Percentiles rank a stretch among this genome's conserved stretches.
Conservation (phyloP, 2,113 vertebrate species). For the Isichthys henryi region DNA sequence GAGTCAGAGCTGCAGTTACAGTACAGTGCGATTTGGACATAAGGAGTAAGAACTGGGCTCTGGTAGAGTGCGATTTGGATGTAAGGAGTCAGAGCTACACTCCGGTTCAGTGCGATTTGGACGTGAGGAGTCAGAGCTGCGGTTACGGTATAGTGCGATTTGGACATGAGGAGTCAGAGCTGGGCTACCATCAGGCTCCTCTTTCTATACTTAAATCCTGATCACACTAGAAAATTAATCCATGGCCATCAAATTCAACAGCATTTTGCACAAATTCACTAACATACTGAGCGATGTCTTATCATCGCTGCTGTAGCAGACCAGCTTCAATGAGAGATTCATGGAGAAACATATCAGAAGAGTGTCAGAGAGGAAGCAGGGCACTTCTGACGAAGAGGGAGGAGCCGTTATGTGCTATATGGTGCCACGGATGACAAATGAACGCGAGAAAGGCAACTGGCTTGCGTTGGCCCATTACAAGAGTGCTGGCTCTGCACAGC, state of each 20-base stretch:
- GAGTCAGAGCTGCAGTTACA: neutral
- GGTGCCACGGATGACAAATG: conserved; percentile 42
- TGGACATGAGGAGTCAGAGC: neutral
- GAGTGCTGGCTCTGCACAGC: neutral
- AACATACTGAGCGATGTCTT: neutral
- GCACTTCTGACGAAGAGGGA: neutral
- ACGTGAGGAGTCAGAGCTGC: too few relatives aligned
- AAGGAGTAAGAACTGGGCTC: neutral
- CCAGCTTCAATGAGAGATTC: neutral
- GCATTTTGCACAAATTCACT: neutral
- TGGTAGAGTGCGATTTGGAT: too few relatives aligned
- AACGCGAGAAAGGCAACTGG: conserved; percentile 20
- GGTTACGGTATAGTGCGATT: too few relatives aligned
- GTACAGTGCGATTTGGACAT: neutral
- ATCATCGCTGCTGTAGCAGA: neutral
- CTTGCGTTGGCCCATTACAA: neutral
- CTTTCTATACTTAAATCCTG: neutral
- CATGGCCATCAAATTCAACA: neutral
- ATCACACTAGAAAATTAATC: neutral
- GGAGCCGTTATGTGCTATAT: conserved; percentile 30
- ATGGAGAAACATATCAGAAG: neutral
- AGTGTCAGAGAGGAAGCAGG: conserved; percentile 1
- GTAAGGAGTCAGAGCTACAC: too few relatives aligned
- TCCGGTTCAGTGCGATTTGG: too few relatives aligned
- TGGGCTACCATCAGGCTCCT: neutral